phyloP scores from a whole-genome alignment of 2,888 invertebrate species.

The Crepidodera aurea region DNA sequence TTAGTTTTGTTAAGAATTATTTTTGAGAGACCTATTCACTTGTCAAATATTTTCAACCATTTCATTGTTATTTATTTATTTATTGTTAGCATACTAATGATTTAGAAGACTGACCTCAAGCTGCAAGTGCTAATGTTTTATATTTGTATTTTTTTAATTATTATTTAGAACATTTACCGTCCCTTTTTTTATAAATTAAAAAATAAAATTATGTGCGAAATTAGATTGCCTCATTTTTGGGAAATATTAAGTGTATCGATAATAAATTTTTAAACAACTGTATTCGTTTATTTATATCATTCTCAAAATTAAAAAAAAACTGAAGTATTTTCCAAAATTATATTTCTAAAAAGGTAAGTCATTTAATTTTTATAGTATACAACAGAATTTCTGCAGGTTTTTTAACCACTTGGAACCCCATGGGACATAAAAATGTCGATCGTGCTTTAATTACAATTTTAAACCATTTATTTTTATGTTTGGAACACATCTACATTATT shows the following conservation, averaged over 20 bases:
- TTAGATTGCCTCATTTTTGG: constrained; percentile 8
- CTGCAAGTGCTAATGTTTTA: constrained; percentile 11
- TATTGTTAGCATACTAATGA: constrained; percentile 20
- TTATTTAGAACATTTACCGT: not conserved
- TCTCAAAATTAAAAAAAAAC: too few species aligned
- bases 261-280: constrained; percentile 2
- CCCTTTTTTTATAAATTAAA: not conserved
- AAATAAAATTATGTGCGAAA: not conserved
- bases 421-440: too few species aligned
- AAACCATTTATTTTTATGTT: too few species aligned
- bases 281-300: not conserved
- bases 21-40: too few species aligned
- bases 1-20: too few species aligned
- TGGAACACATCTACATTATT: too few species aligned
- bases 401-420: too few species aligned
- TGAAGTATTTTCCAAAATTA: too few species aligned
- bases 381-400: too few species aligned
- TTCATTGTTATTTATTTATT: constrained; percentile 25
- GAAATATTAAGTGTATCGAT: constrained; percentile 5
- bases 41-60: not conserved
- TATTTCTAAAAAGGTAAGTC: too few species aligned
- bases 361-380: too few species aligned
- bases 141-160: constrained; percentile 11
- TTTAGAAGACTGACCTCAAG: constrained; percentile 22
- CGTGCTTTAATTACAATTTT: too few species aligned